phyloP scores from a whole-genome alignment of 1,140 invertebrate genomes.

The Sarcophaga bullata region DNA sequence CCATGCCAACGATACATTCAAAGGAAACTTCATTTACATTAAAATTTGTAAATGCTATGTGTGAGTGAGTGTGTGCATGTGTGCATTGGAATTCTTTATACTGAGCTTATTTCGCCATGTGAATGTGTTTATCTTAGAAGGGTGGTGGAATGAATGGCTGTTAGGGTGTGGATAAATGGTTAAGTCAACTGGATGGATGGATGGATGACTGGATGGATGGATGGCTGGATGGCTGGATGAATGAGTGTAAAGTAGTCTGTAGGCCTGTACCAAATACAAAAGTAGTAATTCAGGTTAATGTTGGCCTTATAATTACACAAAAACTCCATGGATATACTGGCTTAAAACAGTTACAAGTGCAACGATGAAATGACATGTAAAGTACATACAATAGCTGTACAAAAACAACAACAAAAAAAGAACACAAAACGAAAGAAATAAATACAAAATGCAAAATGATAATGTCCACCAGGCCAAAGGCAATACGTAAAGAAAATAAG shows the following conservation, averaged over 20 bases:
- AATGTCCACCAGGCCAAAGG: conserved; percentile 24
- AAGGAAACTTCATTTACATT: conserved; percentile 22
- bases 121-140: too few relatives aligned
- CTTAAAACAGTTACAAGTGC: background rate
- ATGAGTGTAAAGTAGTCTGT: background rate
- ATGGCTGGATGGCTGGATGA: background rate
- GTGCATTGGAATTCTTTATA: too few relatives aligned
- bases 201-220: background rate
- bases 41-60: background rate
- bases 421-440: background rate
- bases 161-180: too few relatives aligned
- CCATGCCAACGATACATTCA: background rate
- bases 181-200: background rate
- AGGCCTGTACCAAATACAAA: conserved; percentile 14
- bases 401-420: background rate
- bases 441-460: conserved; percentile 19
- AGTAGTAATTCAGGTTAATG: conserved; percentile 38
- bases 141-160: too few relatives aligned
- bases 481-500: background rate
- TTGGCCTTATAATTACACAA: conserved; percentile 35
- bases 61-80: too few relatives aligned
- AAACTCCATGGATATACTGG: background rate
- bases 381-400: background rate
- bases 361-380: background rate
- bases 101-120: too few relatives aligned